Evolutionary conservation across 2,797 vertebrate genomes (phyloP), one percentile per base, ranked within the genome.

Genomic region (Falco concolor): DNA sequence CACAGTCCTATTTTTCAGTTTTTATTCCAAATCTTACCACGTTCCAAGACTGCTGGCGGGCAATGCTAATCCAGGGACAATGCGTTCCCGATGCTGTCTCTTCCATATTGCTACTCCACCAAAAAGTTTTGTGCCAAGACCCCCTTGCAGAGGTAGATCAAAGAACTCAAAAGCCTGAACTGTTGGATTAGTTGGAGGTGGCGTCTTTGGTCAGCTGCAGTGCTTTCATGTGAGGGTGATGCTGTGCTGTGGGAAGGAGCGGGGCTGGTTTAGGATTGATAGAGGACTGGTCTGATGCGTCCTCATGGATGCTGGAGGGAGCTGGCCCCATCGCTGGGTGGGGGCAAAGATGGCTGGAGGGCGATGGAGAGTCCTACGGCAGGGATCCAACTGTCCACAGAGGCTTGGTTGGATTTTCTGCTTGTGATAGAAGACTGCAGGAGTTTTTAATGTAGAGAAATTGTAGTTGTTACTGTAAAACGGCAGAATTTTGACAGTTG

Each of bases 1-100:
- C 1, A 0, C 73, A 38, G 8, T 45, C 44, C 34, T 27, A 2
- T 13, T 69, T 22, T n/a, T 54, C 34, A 6, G 0, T 7, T 50
- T 34, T 74, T 44, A 14, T 42, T 65, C 63, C 64, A 30, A 34
- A 59, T 45, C 75, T 44, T 40, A 13, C 19, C 34, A 4, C 0
- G 0, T 40, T 32, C 27, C 42, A 40, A 30, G 60, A 16, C 50
- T 63, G 4, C 23, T 45, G 49, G 17, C 3, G 5, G 70, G 81
- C 50, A 40, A 0, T 14, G 47, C 44, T 44, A 6, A 56, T 25
- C 50, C 67, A 30, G 78, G 38, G n/a, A 14, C 28, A 36, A 3
- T 6, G 4, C 0, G 2, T 40, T 87, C 42, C 47, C 0, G 0
- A 5, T 24, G 22, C 75, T 72, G 27, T 12, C 64, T 67, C 53